Conservation (phyloP, 2,797 vertebrate genomes). For the Falco concolor region DNA sequence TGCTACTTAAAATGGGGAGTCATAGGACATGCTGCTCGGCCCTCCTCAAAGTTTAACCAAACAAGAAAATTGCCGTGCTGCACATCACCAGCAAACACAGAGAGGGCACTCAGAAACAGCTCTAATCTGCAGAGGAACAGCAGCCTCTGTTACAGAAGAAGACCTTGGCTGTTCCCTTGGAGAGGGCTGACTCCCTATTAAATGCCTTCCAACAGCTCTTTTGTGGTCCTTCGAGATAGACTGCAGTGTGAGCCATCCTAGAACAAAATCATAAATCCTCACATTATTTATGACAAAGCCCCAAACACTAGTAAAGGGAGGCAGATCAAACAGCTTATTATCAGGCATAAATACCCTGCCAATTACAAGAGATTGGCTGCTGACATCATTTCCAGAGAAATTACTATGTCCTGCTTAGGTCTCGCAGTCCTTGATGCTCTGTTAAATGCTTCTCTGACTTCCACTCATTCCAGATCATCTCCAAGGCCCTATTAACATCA, state of each 20-base stretch:
- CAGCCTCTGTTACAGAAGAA: neutral
- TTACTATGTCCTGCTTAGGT: neutral
- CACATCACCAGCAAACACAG: neutral
- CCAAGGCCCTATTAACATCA: neutral
- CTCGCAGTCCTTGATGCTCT: neutral
- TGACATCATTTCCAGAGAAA: slow-evolving; percentile 42
- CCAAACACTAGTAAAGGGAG: neutral
- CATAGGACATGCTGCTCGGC: neutral
- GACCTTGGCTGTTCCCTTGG: slow-evolving; percentile 11
- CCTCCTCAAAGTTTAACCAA: neutral
- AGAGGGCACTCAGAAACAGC: neutral
- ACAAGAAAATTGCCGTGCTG: neutral
- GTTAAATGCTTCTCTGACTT: neutral
- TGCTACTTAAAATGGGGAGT: neutral
- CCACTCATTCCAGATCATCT: neutral
- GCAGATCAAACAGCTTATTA: slow-evolving; percentile 44
- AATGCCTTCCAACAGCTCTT: neutral
- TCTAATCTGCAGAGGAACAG: neutral
- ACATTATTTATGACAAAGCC: slow-evolving; percentile 34
- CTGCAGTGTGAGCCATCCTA: neutral
- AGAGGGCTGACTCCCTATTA: neutral
- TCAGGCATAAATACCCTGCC: slow-evolving; percentile 11
- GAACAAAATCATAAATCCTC: slow-evolving; percentile 45
- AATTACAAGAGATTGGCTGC: slow-evolving; percentile 27
- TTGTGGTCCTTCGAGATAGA: neutral